Base-by-base conservation (phyloP, 2,113 vertebrate genomes). In the Motacilla tschutschensis region DNA sequence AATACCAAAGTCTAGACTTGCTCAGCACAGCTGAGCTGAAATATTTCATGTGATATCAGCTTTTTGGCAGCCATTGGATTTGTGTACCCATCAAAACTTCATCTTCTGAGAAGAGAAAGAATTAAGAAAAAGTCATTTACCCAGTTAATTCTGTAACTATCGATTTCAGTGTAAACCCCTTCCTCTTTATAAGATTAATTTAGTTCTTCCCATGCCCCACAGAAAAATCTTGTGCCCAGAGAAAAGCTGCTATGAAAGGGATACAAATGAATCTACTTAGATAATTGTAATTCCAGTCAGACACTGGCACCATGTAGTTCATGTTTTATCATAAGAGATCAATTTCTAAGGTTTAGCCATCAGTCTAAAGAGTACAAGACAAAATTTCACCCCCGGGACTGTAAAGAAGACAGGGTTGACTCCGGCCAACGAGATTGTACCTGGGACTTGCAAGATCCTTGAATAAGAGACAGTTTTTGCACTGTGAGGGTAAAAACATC, bases 41-140 rank as follows among this genome's bases (percentile, higher is more conserved):
- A 89, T 94, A 89, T 93, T 97, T 95, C 87, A 88, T 91, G 89
- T 1, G 5, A 83, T 95, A 96, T 94, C 95, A 83, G 88, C 65
- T 93, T 95, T 94, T 96, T 95, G 82, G 69, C 91, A 95, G 89
- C 76, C 87, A 71, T 31, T 92, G 85, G 87, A 90, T 96, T 96
- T 96, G 91, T 85, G 84, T 91, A 92, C 91, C 95, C 89, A 95
- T 94, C 95, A 93, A 95, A 95, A 95, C 94, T 93, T 83, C 71
- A 92, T 94, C 93, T 96, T 96, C 95, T 94, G 82, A 97, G 96
- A 95, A 93, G 84, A 94, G 94, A 91, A 95, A 94, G 92, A 95
- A 96, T 96, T 95, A 94, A 92, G 82, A 92, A 88, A 95, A 95
- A 81, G 92, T 78, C 70, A 94, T 95, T 96, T 95, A 85, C 71